Evolutionary conservation across 2,113 vertebrate genomes (phyloP), one percentile per base, ranked within the genome.

Genomic region (Anguilla japonica): DNA sequence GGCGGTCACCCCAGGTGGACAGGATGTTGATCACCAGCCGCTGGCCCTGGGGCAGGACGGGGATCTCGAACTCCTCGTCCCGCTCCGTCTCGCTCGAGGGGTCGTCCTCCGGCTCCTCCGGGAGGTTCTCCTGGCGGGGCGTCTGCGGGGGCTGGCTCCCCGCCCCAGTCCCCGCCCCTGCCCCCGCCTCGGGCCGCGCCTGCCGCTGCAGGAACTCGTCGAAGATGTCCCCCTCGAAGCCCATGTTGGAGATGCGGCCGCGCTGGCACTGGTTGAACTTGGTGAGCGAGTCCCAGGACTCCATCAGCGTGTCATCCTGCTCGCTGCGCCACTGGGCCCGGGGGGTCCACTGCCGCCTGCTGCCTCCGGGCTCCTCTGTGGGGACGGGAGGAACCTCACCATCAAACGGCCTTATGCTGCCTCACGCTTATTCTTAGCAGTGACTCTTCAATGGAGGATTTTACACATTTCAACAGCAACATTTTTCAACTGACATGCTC

Each of bases 1-100:
- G 98, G 2, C 98, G 96, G 93, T 99, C 98, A n/a, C 98, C 98
- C 98, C 98, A 99, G 0, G 98, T 99, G 29, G 98, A 97, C 67
- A 84, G 87, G 91, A 99, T 97, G 91, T 96, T 94, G 29, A 99
- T 93, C 60, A 97, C 92, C 90, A 99, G 92, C 85, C 90, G 95
- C 88, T 96, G 97, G 4, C 98, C 98, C 0, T 91, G 94, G 0
- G 98, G 98, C 83, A 99, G 92, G 88, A 98, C 95, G 0, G 98
- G 98, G 92, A 99, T 99, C 92, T 96, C 96, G 83, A 99, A 99
- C 43, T 96, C 96, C 0, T 96, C 95, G 9, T 96, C 95, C 0
- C 92, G 88, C 0, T 95, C 94, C 0, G 75, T 16, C 53, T 94
- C 95, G 0, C 83, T 2, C 0, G 89, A 87, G 29, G 87, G 87